Evolutionary conservation across 2,888 invertebrate genomes (phyloP).

Genomic region (Endotricha flammealis): DNA sequence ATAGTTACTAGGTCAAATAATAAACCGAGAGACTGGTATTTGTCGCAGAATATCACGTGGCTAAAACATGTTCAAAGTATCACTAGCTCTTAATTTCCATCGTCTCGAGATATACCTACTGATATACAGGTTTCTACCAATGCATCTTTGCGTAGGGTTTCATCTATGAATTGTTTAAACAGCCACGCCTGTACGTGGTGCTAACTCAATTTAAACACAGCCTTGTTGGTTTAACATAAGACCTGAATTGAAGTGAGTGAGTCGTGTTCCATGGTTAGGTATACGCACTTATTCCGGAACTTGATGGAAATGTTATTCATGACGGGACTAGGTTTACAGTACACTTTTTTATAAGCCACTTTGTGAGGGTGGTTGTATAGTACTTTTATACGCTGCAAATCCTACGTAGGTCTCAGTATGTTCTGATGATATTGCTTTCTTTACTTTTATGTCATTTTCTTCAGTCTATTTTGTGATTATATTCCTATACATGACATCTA

Average conservation of each 20-base stretch:
- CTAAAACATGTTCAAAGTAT: not conserved
- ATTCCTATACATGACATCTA: no score
- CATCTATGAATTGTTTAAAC: conserved; percentile 17
- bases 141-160: conserved; percentile 1
- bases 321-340: not conserved
- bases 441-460: no score
- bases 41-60: not conserved
- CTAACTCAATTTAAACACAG: conserved; percentile 14
- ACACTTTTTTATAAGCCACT: not conserved
- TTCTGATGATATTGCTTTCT: no score
- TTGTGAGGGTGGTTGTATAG: not conserved
- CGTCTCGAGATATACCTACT: not conserved
- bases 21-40: no score
- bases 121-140: not conserved
- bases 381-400: no score
- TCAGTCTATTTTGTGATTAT: no score
- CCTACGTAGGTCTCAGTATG: no score
- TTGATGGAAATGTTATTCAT: conserved; percentile 3
- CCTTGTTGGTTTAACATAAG: conserved; percentile 7
- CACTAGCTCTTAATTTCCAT: not conserved
- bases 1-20: no score
- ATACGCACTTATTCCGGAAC: not conserved
- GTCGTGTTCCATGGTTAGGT: not conserved
- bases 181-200: conserved; percentile 5
- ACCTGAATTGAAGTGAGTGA: not conserved